Base-by-base conservation (phyloP, 2,888 invertebrate species). In the Congeria kusceri region DNA sequence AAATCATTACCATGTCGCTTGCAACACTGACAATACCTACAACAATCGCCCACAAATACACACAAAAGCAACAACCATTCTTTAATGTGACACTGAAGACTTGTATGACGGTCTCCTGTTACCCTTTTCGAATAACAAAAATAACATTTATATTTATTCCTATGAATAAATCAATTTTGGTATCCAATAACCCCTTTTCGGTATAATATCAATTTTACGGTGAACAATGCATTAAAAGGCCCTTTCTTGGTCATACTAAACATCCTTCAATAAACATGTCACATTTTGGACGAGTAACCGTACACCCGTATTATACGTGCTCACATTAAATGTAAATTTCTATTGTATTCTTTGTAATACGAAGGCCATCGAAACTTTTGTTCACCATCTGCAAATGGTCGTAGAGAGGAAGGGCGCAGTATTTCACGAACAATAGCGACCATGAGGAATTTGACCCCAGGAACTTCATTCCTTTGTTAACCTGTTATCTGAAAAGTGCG, bases 291-390 rank as follows among this genome's bases (percentile, higher is more conserved):
- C 65, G 63, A 68, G 79, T 70, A 77, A 77, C 77, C 63, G 56
- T 68, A 83, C 71, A 66, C 67, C 29, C 18, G 75, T 44, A 80
- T 80, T 83, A 78, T 83, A 59, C 67, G 64, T 70, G 72, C 66
- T 64, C 78, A 77, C 83, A 83, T 83, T 83, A 80, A 83, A 83
- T 83, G 83, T 80, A 80, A 83, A 83, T 83, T 80, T 83, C 77
- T 76, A 65, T 83, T 83, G 83, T 83, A 46, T 28, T 77, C 73
- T 76, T 83, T 83, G 80, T 83, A 80, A 78, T 56, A 18, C 49
- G 61, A 76, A 46, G 61, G 49, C 66, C 68, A 77, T 80, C 61
- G 61, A 53, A 47, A 66, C 44, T 59, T 49, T 53, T 32, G 47
- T 39, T 67, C 78, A 66, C 75, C 83, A 83, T 77, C 80, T 83